phyloP scores from a whole-genome alignment of 2,888 invertebrate genomes.

The Yponomeuta cagnagella region DNA sequence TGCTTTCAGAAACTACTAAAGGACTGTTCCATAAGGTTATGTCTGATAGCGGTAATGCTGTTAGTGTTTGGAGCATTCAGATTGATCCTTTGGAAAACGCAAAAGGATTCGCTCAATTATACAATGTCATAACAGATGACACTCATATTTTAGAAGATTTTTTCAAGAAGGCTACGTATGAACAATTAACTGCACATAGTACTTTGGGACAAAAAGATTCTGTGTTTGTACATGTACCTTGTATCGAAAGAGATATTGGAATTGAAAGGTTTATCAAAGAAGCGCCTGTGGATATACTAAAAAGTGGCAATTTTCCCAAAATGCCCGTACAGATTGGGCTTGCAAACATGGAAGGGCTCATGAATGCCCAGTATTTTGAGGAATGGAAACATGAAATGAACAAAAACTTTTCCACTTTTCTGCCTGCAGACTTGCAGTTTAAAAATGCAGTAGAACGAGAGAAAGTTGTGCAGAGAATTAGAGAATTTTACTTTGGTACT shows the following conservation, averaged over 20 bases:
- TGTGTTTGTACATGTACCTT: constrained; percentile 17
- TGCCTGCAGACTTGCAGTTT: constrained; percentile 20
- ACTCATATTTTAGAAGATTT: constrained; percentile 38
- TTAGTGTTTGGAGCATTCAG: constrained; percentile 35
- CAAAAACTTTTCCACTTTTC: constrained; percentile 19
- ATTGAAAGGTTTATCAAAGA: constrained; percentile 12
- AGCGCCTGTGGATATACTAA: constrained; percentile 17
- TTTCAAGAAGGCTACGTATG: constrained; percentile 33
- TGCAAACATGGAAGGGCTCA: constrained; percentile 19
- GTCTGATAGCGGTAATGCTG: constrained; percentile 39
- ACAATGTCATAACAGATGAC: constrained; percentile 34
- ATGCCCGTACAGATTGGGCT: constrained; percentile 18
- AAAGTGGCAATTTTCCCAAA: constrained; percentile 17
- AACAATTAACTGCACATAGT: constrained; percentile 25
- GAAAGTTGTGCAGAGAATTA: neutral
- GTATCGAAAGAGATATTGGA: constrained; percentile 14
- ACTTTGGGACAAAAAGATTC: constrained; percentile 17
- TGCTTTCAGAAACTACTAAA: constrained; percentile 37
- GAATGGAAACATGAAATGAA: constrained; percentile 20
- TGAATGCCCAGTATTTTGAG: constrained; percentile 16
- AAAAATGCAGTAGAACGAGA: constrained; percentile 13
- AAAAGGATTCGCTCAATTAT: constrained; percentile 33
- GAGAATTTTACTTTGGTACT: constrained; percentile 13
- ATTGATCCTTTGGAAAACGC: constrained; percentile 41
- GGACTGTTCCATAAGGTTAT: constrained; percentile 47